phyloP scores from a whole-genome alignment of 2,113 vertebrate species.

The Myodes glareolus region DNA sequence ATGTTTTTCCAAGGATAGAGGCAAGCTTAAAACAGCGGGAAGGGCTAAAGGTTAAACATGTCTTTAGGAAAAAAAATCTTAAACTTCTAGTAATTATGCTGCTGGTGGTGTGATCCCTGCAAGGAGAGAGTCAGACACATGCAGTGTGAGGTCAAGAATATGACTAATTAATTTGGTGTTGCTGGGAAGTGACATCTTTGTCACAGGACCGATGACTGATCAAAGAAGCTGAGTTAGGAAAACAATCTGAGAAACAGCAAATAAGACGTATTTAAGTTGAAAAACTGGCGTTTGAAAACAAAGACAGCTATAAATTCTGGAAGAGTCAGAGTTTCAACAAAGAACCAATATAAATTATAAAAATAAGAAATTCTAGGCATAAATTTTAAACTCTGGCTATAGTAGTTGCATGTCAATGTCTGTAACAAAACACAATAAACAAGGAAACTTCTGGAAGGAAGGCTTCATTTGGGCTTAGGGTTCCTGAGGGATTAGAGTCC shows the following conservation, averaged over 20 bases:
- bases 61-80: background rate
- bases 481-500: background rate
- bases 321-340: background rate
- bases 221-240: background rate
- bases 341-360: background rate
- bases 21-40: background rate
- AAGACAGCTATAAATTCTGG: background rate
- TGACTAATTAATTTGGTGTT: background rate
- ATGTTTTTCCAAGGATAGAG: background rate
- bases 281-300: background rate
- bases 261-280: background rate
- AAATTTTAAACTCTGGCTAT: background rate
- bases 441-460: background rate
- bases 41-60: background rate
- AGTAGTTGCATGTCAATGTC: background rate
- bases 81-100: background rate
- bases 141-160: background rate
- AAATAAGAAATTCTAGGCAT: background rate
- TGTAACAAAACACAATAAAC: background rate
- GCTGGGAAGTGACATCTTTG: background rate
- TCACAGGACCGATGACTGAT: background rate
- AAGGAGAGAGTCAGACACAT: background rate
- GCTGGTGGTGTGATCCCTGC: background rate
- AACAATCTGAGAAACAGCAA: background rate
- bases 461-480: background rate